Evolutionary conservation across 2,888 invertebrate species (phyloP), one percentile per base, ranked within the genome.

Genomic region (Blera fallax): DNA sequence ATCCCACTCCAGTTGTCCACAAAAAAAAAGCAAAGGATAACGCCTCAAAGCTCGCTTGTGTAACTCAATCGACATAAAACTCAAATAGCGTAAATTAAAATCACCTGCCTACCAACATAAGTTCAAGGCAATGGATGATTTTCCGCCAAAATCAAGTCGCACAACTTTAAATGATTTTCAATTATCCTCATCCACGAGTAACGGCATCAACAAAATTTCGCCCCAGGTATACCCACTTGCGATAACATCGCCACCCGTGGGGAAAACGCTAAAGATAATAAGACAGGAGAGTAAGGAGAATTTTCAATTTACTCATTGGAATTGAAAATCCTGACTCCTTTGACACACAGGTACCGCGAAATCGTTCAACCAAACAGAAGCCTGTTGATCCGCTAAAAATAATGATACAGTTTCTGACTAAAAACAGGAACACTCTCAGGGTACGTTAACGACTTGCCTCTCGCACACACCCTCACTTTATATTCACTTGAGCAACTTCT

Each of bases 281-380:
- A 52, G 40, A 18, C 5, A 54, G 1, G 34, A 11, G n/a, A n/a
- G 3, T 2, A 18, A 34, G 18, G 21, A 21, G 6, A n/a, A 37
- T 27, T 78, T 83, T 72, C 78, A 78, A 58, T 76, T 81, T 56
- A 70, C 21, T 69, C 62, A 72, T 60, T 72, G 45, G 27, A 79
- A 79, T 84, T 64, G 64, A 60, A 77, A 70, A 70, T 76, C 56
- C 56, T 40, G 72, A 70, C 70, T 74, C 67, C 77, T 77, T 77
- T 77, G 77, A 67, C 18, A 32, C 18, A 32, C 37, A 18, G 48
- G 18, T 37, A 45, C 27, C 58, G 18, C 27, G 48, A 43, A 58
- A 11, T 40, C 60, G 24, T 62, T 69, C 60, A 77, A 69, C 69
- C 77, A 43, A 43, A 27, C 52, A 52, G 32, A 77, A 69, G 69